Conservation (phyloP, 2,888 invertebrate species). For the Bimastos eiseni region DNA sequence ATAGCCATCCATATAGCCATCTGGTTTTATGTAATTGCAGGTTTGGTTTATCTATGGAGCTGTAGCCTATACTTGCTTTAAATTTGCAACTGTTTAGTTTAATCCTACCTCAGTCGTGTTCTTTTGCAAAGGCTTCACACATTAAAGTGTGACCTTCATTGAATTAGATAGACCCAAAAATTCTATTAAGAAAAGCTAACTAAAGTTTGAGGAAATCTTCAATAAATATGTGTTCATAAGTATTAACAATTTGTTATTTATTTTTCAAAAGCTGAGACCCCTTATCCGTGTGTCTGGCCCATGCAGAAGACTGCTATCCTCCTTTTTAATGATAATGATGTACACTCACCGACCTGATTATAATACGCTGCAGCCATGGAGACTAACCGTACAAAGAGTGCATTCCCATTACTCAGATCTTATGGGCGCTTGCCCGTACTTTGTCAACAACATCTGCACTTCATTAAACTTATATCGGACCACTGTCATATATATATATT, state of each 20-base stretch:
- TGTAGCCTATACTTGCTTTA: background rate
- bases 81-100: background rate
- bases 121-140: no score
- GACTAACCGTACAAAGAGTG: background rate
- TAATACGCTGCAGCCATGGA: background rate
- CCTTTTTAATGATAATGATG: no score
- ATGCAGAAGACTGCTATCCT: no score
- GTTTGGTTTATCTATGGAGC: background rate
- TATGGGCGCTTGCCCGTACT: background rate
- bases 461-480: background rate
- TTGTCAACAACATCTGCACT: slow-evolving; percentile 13
- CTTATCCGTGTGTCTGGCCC: no score
- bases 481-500: no score
- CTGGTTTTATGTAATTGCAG: background rate
- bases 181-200: background rate
- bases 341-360: background rate
- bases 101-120: no score
- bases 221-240: no score
- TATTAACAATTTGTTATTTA: no score
- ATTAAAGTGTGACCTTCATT: no score
- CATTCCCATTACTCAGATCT: background rate
- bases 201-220: background rate
- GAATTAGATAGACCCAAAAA: no score
- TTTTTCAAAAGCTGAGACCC: no score
- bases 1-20: background rate